phyloP scores from a whole-genome alignment of 1,140 invertebrate species.

The Drosophila miranda region DNA sequence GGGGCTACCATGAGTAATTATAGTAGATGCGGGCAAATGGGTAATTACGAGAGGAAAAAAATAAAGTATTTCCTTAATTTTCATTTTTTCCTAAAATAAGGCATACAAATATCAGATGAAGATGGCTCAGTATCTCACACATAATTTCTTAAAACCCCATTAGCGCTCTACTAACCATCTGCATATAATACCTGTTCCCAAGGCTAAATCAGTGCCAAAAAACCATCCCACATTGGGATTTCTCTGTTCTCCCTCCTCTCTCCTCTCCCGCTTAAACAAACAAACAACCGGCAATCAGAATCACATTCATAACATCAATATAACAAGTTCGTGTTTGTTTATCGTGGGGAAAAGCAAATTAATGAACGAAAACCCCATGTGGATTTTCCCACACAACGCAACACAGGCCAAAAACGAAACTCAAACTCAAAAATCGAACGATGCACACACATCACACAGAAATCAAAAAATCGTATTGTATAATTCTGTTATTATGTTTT shows the following conservation, averaged over 20 bases:
- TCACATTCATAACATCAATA: constrained; percentile 42
- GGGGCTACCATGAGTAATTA: too few species aligned
- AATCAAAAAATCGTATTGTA: neutral
- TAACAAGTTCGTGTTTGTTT: constrained; percentile 28
- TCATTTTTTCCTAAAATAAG: too few species aligned
- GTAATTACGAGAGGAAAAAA: too few species aligned
- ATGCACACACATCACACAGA: neutral
- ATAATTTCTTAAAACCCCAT: neutral
- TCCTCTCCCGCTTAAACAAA: neutral
- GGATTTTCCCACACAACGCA: constrained; percentile 16
- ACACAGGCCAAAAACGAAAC: constrained; percentile 7
- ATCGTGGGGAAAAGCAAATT: constrained; percentile 9
- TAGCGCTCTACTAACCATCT: neutral
- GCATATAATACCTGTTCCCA: constrained; percentile 14
- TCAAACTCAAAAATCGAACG: neutral
- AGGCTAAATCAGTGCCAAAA: constrained; percentile 27
- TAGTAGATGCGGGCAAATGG: too few species aligned
- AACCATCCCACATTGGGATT: constrained; percentile 14
- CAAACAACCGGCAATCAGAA: constrained; percentile 15
- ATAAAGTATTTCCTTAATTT: too few species aligned
- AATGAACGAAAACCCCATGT: constrained; percentile 25
- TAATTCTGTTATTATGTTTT: neutral
- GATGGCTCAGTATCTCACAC: too few species aligned
- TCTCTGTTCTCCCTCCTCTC: neutral
- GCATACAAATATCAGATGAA: too few species aligned